phyloP scores from a whole-genome alignment of 2,888 invertebrate species.

The Drosophila quinaria region DNA sequence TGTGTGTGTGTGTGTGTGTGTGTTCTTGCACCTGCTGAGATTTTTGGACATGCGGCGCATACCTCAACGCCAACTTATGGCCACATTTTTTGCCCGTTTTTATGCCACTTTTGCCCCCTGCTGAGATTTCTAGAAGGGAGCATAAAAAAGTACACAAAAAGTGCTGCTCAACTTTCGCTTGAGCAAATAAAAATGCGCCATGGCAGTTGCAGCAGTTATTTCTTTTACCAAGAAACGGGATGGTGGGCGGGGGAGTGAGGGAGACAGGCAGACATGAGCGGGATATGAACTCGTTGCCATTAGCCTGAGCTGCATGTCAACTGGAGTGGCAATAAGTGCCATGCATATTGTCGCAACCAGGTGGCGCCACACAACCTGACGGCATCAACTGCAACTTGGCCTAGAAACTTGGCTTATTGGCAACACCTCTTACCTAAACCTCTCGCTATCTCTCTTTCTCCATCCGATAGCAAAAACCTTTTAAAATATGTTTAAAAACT shows the following conservation, averaged over 20 bases:
- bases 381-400: slow-evolving; percentile 40
- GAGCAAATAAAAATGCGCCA: slow-evolving; percentile 57
- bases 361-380: slow-evolving; percentile 55
- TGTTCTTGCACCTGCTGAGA: slow-evolving; percentile 55
- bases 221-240: background rate
- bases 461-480: background rate
- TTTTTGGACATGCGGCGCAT: slow-evolving; percentile 65
- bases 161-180: slow-evolving; percentile 47
- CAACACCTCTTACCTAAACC: slow-evolving; percentile 11
- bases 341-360: slow-evolving; percentile 73
- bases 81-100: slow-evolving; percentile 49
- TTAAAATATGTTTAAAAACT: slow-evolving; percentile 10
- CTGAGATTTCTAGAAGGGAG: slow-evolving; percentile 29
- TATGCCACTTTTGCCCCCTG: slow-evolving; percentile 41
- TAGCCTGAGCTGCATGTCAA: slow-evolving; percentile 64
- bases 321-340: slow-evolving; percentile 81
- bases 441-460: background rate
- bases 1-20: slow-evolving; percentile 14
- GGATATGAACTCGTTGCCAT: slow-evolving; percentile 26
- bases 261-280: background rate
- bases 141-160: slow-evolving; percentile 34
- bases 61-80: slow-evolving; percentile 61
- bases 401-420: slow-evolving; percentile 58
- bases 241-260: background rate
- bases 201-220: slow-evolving; percentile 44